Evolutionary conservation across 2,797 vertebrate species (phyloP).

Genomic region (Stomatorhinus walkeri): DNA sequence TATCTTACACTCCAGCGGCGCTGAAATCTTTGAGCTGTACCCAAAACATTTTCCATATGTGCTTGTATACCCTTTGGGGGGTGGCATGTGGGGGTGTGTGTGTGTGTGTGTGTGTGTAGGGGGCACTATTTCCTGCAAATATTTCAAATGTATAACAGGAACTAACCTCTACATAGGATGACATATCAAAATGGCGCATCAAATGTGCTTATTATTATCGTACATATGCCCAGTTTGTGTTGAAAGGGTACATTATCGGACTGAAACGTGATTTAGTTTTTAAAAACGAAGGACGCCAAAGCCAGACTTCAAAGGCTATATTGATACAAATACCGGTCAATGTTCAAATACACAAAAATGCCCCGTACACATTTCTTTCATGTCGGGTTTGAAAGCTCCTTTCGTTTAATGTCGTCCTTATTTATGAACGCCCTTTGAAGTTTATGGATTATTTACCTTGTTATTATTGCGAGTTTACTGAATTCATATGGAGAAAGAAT

Average conservation of each 20-base stretch:
- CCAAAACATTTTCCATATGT: slow-evolving; percentile 7
- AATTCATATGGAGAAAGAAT: slow-evolving; percentile 57
- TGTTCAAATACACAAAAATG: slow-evolving; percentile 42
- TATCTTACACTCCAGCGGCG: neutral
- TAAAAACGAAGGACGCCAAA: neutral
- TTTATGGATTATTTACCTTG: slow-evolving; percentile 56
- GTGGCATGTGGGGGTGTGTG: neutral
- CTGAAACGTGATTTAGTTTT: neutral
- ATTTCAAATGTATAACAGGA: neutral
- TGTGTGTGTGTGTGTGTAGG: neutral
- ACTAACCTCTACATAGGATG: neutral
- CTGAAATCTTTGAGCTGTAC: neutral
- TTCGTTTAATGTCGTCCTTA: slow-evolving; percentile 49
- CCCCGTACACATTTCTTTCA: slow-evolving; percentile 22
- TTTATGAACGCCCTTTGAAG: slow-evolving; percentile 46
- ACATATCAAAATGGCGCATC: neutral
- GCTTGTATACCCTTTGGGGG: neutral
- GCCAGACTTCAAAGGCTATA: slow-evolving; percentile 49
- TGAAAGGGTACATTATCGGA: neutral
- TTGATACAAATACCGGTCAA: slow-evolving; percentile 44
- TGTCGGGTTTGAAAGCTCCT: slow-evolving; percentile 31
- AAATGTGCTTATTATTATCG: neutral
- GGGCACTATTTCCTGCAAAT: neutral
- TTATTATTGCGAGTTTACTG: slow-evolving; percentile 52
- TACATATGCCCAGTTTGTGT: neutral